These are phyloP conservation scores for Nerophis ophidion DNA, from an alignment of 2,113 vertebrate species.

Conservation along the genomic window DNA sequence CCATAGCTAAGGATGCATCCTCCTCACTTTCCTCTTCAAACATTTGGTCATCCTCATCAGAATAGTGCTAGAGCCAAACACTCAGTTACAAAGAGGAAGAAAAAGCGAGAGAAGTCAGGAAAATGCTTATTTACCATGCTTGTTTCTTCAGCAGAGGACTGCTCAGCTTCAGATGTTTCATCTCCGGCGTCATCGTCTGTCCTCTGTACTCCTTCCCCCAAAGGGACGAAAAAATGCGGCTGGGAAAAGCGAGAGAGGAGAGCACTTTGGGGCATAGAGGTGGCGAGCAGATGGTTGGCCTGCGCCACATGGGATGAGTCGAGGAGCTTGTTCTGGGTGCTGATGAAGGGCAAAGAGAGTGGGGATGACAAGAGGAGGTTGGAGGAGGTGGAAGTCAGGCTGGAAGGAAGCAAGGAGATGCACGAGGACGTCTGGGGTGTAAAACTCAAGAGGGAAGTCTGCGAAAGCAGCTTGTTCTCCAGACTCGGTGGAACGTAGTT, in stretches of 20 bases:
- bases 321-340: slow-evolving; percentile 54
- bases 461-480: slow-evolving; percentile 65
- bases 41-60: slow-evolving; percentile 21
- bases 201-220: background rate
- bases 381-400: slow-evolving; percentile 52
- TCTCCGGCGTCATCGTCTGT: slow-evolving; percentile 6
- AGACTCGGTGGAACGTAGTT: slow-evolving; percentile 41
- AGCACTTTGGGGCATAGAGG: slow-evolving; percentile 14
- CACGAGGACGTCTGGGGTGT: slow-evolving; percentile 35
- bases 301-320: slow-evolving; percentile 9
- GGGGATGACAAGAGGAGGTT: slow-evolving; percentile 35
- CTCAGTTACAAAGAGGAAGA: slow-evolving; percentile 1
- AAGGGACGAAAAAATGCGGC: slow-evolving; percentile 8
- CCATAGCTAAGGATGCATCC: slow-evolving; percentile 7
- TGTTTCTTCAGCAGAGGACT: slow-evolving; percentile 21
- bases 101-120: background rate
- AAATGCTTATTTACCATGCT: slow-evolving; percentile 43
- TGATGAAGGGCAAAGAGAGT: slow-evolving; percentile 31
- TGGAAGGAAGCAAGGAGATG: slow-evolving; percentile 46
- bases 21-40: slow-evolving; percentile 21
- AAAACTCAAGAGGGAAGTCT: slow-evolving; percentile 23
- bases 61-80: slow-evolving; percentile 8
- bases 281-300: slow-evolving; percentile 14
- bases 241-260: slow-evolving; percentile 14
- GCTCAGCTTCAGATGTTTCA: slow-evolving; percentile 31